Conservation (phyloP, 2,113 vertebrate species). For the Anseranas semipalmata region DNA sequence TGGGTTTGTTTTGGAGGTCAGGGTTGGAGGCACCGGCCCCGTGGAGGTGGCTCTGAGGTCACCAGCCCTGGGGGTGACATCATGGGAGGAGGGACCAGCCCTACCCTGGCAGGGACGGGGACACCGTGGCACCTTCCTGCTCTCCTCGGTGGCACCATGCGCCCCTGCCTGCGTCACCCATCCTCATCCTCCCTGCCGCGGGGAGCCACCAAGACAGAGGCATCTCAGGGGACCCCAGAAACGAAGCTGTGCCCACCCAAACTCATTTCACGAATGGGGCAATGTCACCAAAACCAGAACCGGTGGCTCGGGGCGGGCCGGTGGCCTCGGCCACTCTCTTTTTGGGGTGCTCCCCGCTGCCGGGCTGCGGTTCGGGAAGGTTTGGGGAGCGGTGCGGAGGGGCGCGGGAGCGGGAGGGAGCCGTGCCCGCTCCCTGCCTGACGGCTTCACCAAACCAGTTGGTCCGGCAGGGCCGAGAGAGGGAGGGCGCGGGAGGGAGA, state of each 20-base stretch:
- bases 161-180: background rate
- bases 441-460: constrained; percentile 75
- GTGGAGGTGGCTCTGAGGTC: background rate
- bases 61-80: background rate
- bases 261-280: background rate
- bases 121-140: background rate
- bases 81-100: background rate
- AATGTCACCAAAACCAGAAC: background rate
- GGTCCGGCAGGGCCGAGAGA: constrained; percentile 66
- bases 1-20: background rate
- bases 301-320: accelerated
- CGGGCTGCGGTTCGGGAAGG: background rate
- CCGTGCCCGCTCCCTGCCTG: constrained; percentile 13
- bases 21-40: background rate
- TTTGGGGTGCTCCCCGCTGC: background rate
- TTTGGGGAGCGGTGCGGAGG: background rate
- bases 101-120: background rate
- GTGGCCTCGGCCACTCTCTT: background rate
- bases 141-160: background rate
- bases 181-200: background rate
- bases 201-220: background rate
- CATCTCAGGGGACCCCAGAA: background rate
- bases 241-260: background rate
- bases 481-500: constrained; percentile 40
- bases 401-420: background rate